Evolutionary conservation across 2,113 vertebrate species (phyloP).

Genomic region (Hydropotes inermis): DNA sequence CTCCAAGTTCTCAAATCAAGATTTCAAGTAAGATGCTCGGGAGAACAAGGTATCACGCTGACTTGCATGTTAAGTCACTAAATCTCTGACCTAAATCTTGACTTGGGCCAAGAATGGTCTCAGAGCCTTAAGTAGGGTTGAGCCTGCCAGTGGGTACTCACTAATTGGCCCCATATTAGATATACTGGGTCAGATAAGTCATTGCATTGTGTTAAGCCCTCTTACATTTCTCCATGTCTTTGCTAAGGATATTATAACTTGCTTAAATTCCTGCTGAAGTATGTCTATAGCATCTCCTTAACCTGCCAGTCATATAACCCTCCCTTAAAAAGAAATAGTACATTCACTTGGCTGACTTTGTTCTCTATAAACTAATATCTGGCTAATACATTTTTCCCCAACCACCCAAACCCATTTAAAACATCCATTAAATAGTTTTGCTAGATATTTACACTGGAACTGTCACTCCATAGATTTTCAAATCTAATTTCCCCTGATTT

Average conservation of each 20-base stretch:
- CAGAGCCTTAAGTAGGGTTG: not conserved
- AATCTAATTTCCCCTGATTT: not conserved
- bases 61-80: not conserved
- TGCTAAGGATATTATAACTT: not conserved
- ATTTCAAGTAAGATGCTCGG: not conserved
- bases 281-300: not conserved
- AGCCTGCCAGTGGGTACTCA: not conserved
- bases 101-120: not conserved
- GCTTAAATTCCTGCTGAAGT: not conserved
- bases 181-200: not conserved
- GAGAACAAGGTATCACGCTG: not conserved
- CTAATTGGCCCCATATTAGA: constrained; percentile 24
- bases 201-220: not conserved
- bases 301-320: not conserved
- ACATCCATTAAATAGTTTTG: not conserved
- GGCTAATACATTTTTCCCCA: not conserved
- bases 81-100: not conserved
- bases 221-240: not conserved
- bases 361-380: not conserved
- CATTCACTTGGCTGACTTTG: not conserved
- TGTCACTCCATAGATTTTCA: not conserved
- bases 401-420: not conserved
- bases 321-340: not conserved
- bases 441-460: not conserved
- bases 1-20: not conserved